These are phyloP conservation scores for Coenonympha glycerion DNA, from an alignment of 2,888 invertebrate species.

Conservation along the genomic window DNA sequence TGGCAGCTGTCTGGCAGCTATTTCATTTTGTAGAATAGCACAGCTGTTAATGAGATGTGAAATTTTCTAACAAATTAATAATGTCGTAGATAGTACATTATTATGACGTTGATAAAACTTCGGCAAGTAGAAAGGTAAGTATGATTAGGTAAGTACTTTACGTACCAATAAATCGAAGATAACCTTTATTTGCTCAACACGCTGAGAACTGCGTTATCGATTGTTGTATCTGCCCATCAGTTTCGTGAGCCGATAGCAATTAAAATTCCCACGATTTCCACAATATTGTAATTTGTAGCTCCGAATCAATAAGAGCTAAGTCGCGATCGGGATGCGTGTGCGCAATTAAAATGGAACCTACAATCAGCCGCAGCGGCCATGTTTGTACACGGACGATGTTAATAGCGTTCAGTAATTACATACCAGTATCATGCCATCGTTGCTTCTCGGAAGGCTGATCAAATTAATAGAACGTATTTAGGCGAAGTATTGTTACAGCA, in stretches of 20 bases:
- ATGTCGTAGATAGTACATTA: no score
- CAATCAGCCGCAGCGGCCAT: slow-evolving; percentile 70
- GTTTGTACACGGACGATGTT: slow-evolving; percentile 76
- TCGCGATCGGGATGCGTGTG: slow-evolving; percentile 69
- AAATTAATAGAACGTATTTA: slow-evolving; percentile 71
- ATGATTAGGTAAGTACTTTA: no score
- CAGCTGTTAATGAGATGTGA: no score
- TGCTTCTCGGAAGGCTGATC: slow-evolving; percentile 73
- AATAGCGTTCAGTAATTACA: slow-evolving; percentile 74
- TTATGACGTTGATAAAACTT: no score
- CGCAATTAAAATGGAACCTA: slow-evolving; percentile 75
- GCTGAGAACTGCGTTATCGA: slow-evolving; percentile 18
- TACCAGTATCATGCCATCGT: slow-evolving; percentile 68
- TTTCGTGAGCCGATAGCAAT: slow-evolving; percentile 61
- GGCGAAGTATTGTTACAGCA: slow-evolving; percentile 23
- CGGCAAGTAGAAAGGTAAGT: background rate
- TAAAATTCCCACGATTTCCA: slow-evolving; percentile 64
- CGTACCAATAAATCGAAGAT: background rate
- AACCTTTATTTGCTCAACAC: slow-evolving; percentile 10
- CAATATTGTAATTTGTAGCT: slow-evolving; percentile 45
- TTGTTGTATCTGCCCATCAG: slow-evolving; percentile 27
- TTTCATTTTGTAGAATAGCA: no score
- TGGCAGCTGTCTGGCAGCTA: no score
- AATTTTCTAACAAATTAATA: background rate
- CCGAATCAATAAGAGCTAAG: slow-evolving; percentile 62